These are phyloP conservation scores for Catamblyrhynchus diadema DNA, from an alignment of 2,797 vertebrate species.

Conservation along the genomic window DNA sequence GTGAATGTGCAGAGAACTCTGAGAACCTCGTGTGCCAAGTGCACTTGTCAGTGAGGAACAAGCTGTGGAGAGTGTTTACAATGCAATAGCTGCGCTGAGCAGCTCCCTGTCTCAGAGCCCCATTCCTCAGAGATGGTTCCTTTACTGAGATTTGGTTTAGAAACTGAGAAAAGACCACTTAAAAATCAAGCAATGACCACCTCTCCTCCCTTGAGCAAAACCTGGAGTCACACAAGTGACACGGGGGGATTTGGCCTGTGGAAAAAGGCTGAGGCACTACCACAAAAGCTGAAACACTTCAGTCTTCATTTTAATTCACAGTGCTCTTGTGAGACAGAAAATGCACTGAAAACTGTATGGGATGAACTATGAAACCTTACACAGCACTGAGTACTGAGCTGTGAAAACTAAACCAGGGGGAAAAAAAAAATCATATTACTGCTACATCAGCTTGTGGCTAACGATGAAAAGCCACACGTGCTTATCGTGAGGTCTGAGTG, in stretches of 20 bases:
- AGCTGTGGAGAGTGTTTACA: not conserved
- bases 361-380: not conserved
- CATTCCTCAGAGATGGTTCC: not conserved
- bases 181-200: not conserved
- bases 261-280: not conserved
- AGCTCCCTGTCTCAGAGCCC: not conserved
- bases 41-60: not conserved
- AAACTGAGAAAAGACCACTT: not conserved
- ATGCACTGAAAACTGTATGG: not conserved
- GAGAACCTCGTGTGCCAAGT: accelerated
- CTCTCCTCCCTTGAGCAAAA: not conserved
- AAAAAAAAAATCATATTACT: not conserved
- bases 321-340: not conserved
- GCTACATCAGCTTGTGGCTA: not conserved
- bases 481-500: not conserved
- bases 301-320: not conserved
- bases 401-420: not conserved
- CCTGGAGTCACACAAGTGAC: accelerated
- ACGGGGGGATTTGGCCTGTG: not conserved
- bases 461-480: not conserved
- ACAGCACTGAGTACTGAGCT: not conserved
- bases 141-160: not conserved
- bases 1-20: not conserved
- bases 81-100: not conserved
- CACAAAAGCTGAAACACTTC: not conserved